Base-by-base conservation (phyloP, 30 jellyfish, hydroid and myxozoan genomes). In the Pseudorhiza aurosa region DNA sequence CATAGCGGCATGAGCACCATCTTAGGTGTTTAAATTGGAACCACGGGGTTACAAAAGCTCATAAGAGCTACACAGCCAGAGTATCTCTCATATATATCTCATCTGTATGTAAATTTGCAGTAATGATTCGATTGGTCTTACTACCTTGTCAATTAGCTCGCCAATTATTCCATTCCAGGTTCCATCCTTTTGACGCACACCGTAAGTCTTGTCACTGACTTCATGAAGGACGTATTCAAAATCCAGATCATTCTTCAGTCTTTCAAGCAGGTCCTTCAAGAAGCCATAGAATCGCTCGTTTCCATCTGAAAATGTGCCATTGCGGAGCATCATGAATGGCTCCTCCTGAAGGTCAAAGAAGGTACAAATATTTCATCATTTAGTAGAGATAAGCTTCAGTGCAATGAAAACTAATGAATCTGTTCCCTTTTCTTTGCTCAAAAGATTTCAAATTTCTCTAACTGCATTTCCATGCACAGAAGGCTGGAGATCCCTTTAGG, bases 151-250 rank as follows among this genome's bases (percentile, higher is more conserved):
- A n/a, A 78, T 83, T 8, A 91, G 89, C 47, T 91, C 96, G 35
- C 96, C 98, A 17, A 91, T 82, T 90, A 91, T 64, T 18, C 98
- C 98, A 77, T 91, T 84, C 98, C 98, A 91, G 0, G 88, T 40
- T 45, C 98, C 98, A 63, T 81, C 81, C 39, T 71, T 71, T 60
- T 65, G 85, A 5, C 43, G 68, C 27, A 33, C 69, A 12, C 97
- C 97, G 33, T 81, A 88, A 6, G 71, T 81, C 40, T 90, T 73
- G 71, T 78, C 98, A 26, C 82, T 64, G 17, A 76, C 94, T 12
- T 70, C 85, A 39, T 68, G 83, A 43, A 91, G 59, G 10, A 68
- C 95, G 74, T 74, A 79, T 19, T 79, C 83, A 35, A 91, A 82
- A 39, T 83, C 89, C 26, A 91, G 80, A 49, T 91, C 96, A 8